Evolutionary conservation across 2,797 vertebrate species (phyloP).

Genomic region (Arctocebus calabarensis): DNA sequence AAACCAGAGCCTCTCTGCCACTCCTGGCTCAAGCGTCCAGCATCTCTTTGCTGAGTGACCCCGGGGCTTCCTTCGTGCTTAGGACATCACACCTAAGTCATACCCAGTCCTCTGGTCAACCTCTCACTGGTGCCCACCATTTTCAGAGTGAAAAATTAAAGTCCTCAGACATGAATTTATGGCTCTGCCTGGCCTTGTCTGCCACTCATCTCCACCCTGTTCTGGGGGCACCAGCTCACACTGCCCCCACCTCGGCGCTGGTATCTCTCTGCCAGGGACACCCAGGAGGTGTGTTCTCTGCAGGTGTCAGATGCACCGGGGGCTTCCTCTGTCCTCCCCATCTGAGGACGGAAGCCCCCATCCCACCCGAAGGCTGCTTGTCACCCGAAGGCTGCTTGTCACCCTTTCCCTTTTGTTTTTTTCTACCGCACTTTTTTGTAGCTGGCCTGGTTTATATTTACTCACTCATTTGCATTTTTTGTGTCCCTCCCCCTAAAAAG

Average conservation of each 20-base stretch:
- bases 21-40: background rate
- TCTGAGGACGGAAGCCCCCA: rapidly evolving
- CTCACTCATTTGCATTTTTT: background rate
- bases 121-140: background rate
- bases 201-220: background rate
- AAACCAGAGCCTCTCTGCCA: rapidly evolving
- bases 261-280: rapidly evolving
- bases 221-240: background rate
- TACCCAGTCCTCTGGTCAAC: background rate
- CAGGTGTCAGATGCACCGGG: too few species aligned
- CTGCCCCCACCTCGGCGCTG: background rate
- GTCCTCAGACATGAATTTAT: background rate
- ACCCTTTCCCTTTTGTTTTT: background rate
- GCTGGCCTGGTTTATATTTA: background rate
- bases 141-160: background rate
- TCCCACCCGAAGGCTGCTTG: rapidly evolving
- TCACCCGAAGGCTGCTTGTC: too few species aligned
- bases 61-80: rapidly evolving
- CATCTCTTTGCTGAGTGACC: background rate
- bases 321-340: background rate
- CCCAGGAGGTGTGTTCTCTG: background rate
- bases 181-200: too few species aligned
- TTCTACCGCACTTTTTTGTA: background rate
- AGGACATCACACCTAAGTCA: background rate
- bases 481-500: too few species aligned